A percentile compares a stretch with the other conserved stretches of the same genome.
Evolutionary conservation across 1,140 invertebrate species (phyloP).

Genomic region (Drosophila erecta): DNA sequence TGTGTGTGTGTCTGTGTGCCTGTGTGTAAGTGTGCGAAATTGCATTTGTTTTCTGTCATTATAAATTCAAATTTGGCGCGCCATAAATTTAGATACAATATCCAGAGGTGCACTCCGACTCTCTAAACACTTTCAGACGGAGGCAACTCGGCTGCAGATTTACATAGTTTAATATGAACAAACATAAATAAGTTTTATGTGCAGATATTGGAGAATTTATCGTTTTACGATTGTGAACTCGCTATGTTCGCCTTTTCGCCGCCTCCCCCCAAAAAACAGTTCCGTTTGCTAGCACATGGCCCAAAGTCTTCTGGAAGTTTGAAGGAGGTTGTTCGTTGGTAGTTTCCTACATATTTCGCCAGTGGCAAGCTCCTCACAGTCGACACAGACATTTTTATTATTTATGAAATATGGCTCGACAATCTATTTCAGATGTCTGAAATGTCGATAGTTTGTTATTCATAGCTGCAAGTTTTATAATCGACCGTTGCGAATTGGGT

Average conservation of each 20-base stretch:
- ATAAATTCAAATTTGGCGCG: conserved; percentile 78
- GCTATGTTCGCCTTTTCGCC: conserved; percentile 15
- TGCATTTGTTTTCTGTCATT: conserved; percentile 80
- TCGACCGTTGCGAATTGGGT: conserved; percentile 4
- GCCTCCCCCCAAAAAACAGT: conserved; percentile 9
- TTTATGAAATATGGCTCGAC: conserved; percentile 64
- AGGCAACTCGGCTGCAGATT: conserved; percentile 37
- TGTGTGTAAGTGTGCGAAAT: conserved; percentile 40
- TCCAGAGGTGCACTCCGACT: conserved; percentile 50
- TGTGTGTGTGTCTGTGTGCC: neutral
- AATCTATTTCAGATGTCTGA: conserved; percentile 26
- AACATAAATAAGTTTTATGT: conserved; percentile 75
- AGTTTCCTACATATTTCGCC: conserved; percentile 23
- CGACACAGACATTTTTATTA: conserved; percentile 74
- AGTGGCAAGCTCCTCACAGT: conserved; percentile 61
- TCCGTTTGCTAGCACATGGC: conserved; percentile 33
- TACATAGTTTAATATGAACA: conserved; percentile 65
- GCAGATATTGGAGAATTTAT: conserved; percentile 73
- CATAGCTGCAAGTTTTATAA: conserved; percentile 5
- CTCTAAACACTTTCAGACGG: conserved; percentile 33
- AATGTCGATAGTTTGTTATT: conserved; percentile 32
- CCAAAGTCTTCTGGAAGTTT: conserved; percentile 25
- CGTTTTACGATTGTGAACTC: conserved; percentile 54
- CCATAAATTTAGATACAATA: conserved; percentile 70
- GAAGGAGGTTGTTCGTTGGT: conserved; percentile 6